These are phyloP conservation scores for Neotoxoptera formosana DNA, from an alignment of 1,140 invertebrate species.

Conservation along the genomic window DNA sequence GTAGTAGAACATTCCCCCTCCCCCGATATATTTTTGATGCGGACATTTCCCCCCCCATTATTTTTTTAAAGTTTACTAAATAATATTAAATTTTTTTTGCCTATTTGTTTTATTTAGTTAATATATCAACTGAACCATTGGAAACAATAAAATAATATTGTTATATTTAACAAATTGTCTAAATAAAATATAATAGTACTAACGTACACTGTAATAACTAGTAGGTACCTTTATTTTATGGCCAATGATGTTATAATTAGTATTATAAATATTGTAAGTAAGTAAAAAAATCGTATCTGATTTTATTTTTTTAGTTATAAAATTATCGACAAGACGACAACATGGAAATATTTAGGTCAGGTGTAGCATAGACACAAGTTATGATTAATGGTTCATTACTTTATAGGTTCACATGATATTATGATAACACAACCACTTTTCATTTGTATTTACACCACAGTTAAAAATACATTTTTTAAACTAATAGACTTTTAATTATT, in stretches of 20 bases:
- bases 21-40: too few species aligned
- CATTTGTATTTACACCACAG: neutral
- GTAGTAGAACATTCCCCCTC: too few species aligned
- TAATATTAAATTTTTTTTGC: too few species aligned
- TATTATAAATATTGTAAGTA: neutral
- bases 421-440: neutral
- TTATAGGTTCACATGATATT: neutral
- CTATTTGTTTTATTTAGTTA: too few species aligned
- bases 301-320: neutral
- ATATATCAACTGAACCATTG: too few species aligned
- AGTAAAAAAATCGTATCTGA: neutral
- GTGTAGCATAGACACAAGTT: neutral
- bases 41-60: too few species aligned
- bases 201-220: too few species aligned
- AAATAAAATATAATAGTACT: too few species aligned
- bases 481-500: neutral
- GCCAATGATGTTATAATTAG: neutral
- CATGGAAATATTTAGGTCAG: neutral
- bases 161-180: too few species aligned
- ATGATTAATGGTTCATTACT: neutral
- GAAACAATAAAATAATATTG: too few species aligned
- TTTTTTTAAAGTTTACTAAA: too few species aligned
- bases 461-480: neutral
- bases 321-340: neutral
- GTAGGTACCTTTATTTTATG: neutral